A percentile compares a stretch with the other conserved stretches of the same genome.
Evolutionary conservation across 2,888 invertebrate genomes (phyloP).

Genomic region (Drosophila affinis): DNA sequence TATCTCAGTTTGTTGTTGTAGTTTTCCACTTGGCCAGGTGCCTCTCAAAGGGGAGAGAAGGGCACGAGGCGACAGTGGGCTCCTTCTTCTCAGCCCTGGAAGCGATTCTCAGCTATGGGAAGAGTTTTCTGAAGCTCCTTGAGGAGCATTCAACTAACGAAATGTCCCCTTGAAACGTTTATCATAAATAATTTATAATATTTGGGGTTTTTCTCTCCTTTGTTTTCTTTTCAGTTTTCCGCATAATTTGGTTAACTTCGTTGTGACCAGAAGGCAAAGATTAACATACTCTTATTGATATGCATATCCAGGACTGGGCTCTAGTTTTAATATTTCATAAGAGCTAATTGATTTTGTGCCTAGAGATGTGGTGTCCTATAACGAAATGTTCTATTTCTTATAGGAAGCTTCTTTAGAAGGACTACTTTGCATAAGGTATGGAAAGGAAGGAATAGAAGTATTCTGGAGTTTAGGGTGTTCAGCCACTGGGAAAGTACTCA

Average conservation of each 20-base stretch:
- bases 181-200: conserved; percentile 72
- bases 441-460: no score
- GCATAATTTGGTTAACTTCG: conserved; percentile 24
- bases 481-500: no score
- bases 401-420: not conserved
- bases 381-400: not conserved
- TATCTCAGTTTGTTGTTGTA: conserved; percentile 35
- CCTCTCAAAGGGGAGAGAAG: conserved; percentile 18
- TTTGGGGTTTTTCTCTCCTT: conserved; percentile 58
- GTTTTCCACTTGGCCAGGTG: conserved; percentile 62
- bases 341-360: not conserved
- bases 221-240: conserved; percentile 16
- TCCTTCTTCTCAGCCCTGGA: conserved; percentile 1
- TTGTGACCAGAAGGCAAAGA: conserved; percentile 18
- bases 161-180: conserved; percentile 66
- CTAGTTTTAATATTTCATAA: conserved; percentile 3
- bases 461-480: no score
- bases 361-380: not conserved
- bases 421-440: not conserved
- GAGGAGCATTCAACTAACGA: conserved; percentile 51
- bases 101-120: not conserved
- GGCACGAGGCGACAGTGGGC: not conserved
- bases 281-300: conserved; percentile 20
- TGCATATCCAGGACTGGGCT: not conserved
- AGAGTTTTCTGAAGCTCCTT: conserved; percentile 4